These are phyloP conservation scores for Pseudomugil gertrudae DNA, from an alignment of 2,797 vertebrate species.

Conservation along the genomic window DNA sequence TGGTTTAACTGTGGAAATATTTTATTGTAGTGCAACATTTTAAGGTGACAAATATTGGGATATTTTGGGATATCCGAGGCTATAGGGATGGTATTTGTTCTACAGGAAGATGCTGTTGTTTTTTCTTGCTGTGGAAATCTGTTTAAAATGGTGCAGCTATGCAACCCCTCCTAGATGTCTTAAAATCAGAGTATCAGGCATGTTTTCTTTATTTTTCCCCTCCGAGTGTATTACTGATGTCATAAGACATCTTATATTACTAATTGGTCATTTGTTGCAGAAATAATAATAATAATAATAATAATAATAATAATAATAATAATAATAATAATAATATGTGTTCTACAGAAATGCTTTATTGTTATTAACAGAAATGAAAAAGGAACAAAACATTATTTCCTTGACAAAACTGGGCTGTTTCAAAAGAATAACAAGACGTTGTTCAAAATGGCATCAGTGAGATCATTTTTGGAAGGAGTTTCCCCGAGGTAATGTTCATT, in stretches of 20 bases:
- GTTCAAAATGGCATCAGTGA: constrained; percentile 55
- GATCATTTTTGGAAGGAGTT: constrained; percentile 58
- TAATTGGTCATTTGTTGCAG: constrained; percentile 27
- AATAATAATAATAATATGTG: constrained; percentile 16
- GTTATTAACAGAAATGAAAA: constrained; percentile 36
- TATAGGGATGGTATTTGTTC: constrained; percentile 49
- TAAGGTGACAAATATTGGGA: background rate
- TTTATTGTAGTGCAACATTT: background rate
- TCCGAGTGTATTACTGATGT: constrained; percentile 48
- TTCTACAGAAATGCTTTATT: constrained; percentile 38
- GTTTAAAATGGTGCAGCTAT: constrained; percentile 37
- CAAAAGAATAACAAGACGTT: constrained; percentile 41
- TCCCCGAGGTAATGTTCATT: constrained; percentile 74
- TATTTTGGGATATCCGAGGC: constrained; percentile 45
- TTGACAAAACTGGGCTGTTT: constrained; percentile 41
- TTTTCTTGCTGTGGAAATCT: constrained; percentile 44
- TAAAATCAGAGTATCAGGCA: constrained; percentile 52
- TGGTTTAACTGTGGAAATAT: constrained; percentile 6
- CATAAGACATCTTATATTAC: constrained; percentile 37
- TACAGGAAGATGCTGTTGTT: constrained; percentile 53
- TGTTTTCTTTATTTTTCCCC: constrained; percentile 42
- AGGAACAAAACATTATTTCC: constrained; percentile 45
- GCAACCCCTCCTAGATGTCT: constrained; percentile 53
- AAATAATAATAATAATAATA: constrained; percentile 26
- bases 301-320: no score